phyloP scores from a whole-genome alignment of 2,888 invertebrate species.

The Serrognathus titanus region DNA sequence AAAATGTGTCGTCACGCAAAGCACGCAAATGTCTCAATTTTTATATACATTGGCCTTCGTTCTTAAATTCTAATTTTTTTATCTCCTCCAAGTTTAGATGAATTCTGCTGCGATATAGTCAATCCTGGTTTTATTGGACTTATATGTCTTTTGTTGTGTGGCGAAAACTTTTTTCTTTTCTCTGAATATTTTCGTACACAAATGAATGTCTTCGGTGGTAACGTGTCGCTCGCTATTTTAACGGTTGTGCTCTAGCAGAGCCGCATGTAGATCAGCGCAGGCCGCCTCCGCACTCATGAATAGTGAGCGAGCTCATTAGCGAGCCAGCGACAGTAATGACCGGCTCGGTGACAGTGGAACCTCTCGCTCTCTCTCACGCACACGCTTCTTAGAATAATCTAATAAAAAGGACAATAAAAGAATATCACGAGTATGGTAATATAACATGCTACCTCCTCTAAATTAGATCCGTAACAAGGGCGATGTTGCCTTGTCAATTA shows the following conservation, averaged over 20 bases:
- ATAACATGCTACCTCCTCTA: conserved; percentile 8
- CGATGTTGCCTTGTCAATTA: no score
- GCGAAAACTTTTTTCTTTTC: no score
- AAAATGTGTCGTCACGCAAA: no score
- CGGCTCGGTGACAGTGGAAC: conserved; percentile 21
- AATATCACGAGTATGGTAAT: conserved; percentile 11
- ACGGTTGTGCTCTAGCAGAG: not conserved
- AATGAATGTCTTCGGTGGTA: no score
- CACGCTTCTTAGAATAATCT: conserved; percentile 13
- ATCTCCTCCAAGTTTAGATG: no score
- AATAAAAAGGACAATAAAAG: conserved; percentile 14
- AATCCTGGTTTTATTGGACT: no score
- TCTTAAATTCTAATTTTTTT: no score
- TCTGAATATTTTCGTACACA: no score
- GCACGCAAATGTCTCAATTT: no score
- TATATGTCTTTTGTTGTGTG: no score
- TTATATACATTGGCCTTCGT: no score
- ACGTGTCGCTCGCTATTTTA: not conserved
- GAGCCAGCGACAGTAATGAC: conserved; percentile 38
- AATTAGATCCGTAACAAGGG: conserved; percentile 12
- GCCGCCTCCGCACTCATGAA: conserved; percentile 43
- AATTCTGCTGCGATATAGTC: no score
- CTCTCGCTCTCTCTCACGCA: not conserved
- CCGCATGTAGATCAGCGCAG: not conserved
- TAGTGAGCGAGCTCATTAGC: conserved; percentile 44